Conservation (phyloP, 92 coral and sea anemone genomes). For the Palythoa caribaeorum region DNA sequence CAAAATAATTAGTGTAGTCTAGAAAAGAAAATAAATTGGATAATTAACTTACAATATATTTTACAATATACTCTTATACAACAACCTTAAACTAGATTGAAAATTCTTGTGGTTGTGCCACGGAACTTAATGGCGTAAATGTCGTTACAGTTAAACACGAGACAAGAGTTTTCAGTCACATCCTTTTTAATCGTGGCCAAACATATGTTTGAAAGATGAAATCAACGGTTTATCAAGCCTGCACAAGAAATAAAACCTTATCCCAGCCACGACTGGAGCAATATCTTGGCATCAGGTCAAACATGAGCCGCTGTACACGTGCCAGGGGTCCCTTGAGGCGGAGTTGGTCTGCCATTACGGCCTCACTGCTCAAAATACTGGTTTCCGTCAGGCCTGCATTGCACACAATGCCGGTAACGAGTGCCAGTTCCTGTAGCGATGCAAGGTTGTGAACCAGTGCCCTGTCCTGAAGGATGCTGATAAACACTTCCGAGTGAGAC, state of each 20-base stretch:
- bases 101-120: no score
- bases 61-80: no score
- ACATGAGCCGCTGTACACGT: conserved; percentile 91
- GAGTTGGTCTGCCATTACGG: conserved; percentile 83
- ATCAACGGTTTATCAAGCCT: not conserved
- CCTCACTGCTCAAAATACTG: conserved; percentile 71
- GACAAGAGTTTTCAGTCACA: no score
- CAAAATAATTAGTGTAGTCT: no score
- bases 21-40: no score
- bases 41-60: no score
- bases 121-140: no score
- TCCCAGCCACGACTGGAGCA: conserved; percentile 94
- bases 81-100: no score
- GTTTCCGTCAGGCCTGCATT: conserved; percentile 92
- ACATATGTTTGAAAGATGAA: no score
- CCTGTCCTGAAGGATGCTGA: conserved; percentile 94
- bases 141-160: no score
- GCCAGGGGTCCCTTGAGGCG: conserved; percentile 92
- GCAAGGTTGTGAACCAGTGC: conserved; percentile 71
- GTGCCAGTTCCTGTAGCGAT: conserved; percentile 94
- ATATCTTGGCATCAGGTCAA: conserved; percentile 90
- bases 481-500: conserved; percentile 93
- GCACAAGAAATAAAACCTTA: conserved; percentile 58
- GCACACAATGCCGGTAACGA: conserved; percentile 93
- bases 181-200: no score